phyloP scores from a whole-genome alignment of 1,140 invertebrate species.

The Heliconius himera region DNA sequence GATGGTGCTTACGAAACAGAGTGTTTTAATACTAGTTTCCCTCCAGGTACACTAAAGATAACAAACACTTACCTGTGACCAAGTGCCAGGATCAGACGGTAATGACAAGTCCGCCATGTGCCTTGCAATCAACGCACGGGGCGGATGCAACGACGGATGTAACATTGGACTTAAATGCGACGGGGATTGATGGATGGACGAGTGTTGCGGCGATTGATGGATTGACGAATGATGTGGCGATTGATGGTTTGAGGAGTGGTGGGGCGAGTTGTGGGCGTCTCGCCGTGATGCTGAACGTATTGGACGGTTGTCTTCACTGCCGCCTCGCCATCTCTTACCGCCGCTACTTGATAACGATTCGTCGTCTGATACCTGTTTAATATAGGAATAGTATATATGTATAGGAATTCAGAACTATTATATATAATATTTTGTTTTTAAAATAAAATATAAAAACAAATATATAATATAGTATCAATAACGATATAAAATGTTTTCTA shows the following conservation, averaged over 20 bases:
- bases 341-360: conserved; percentile 60
- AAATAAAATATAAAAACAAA: not conserved
- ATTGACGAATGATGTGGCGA: conserved; percentile 33
- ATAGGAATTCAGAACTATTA: too few species aligned
- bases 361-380: conserved; percentile 58
- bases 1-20: too few species aligned
- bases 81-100: conserved; percentile 49
- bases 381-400: too few species aligned
- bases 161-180: conserved; percentile 4
- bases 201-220: conserved; percentile 22
- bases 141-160: conserved; percentile 19
- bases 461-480: too few species aligned
- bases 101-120: conserved; percentile 52
- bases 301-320: conserved; percentile 30
- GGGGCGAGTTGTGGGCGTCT: conserved; percentile 28
- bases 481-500: not conserved
- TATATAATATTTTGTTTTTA: not conserved
- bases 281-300: conserved; percentile 22
- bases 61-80: conserved; percentile 50
- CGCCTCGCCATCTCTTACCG: conserved; percentile 58
- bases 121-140: conserved; percentile 39
- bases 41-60: too few species aligned
- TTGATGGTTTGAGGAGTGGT: conserved; percentile 27
- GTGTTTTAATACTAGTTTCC: too few species aligned
- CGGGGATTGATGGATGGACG: conserved; percentile 15